Percentiles rank a stretch among this genome's conserved stretches.
phyloP scores from a whole-genome alignment of 2,888 invertebrate species.

The Metalampra italica region DNA sequence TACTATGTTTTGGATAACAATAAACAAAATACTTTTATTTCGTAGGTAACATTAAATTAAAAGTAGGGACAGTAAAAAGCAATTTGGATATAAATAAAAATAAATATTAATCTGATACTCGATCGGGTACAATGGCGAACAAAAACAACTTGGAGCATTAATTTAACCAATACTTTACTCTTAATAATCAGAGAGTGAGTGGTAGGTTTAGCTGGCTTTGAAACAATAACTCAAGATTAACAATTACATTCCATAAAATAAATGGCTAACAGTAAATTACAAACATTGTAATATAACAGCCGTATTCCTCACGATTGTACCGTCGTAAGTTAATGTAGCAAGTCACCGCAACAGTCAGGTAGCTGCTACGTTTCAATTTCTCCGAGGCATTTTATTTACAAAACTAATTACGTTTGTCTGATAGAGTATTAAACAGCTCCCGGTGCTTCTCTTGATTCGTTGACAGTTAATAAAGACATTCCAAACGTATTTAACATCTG shows the following conservation, averaged over 20 bases:
- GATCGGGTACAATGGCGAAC: slow-evolving; percentile 23
- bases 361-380: slow-evolving; percentile 76
- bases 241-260: neutral
- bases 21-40: neutral
- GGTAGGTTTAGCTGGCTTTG: neutral
- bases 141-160: slow-evolving; percentile 8
- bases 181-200: neutral
- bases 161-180: neutral
- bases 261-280: neutral
- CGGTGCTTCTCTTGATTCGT: slow-evolving; percentile 62
- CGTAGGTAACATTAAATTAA: slow-evolving; percentile 6
- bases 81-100: slow-evolving; percentile 24
- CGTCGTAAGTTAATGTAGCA: slow-evolving; percentile 58
- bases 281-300: slow-evolving; percentile 16
- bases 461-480: slow-evolving; percentile 78
- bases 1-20: neutral
- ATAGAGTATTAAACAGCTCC: slow-evolving; percentile 71
- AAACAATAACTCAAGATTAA: neutral
- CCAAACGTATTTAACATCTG: slow-evolving; percentile 63
- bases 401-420: slow-evolving; percentile 78
- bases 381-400: slow-evolving; percentile 76
- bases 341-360: slow-evolving; percentile 69
- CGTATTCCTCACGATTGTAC: slow-evolving; percentile 41
- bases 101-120: slow-evolving; percentile 27
- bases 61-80: slow-evolving; percentile 15